phyloP scores from a whole-genome alignment of 2,888 invertebrate species.

The Eledona agricola region DNA sequence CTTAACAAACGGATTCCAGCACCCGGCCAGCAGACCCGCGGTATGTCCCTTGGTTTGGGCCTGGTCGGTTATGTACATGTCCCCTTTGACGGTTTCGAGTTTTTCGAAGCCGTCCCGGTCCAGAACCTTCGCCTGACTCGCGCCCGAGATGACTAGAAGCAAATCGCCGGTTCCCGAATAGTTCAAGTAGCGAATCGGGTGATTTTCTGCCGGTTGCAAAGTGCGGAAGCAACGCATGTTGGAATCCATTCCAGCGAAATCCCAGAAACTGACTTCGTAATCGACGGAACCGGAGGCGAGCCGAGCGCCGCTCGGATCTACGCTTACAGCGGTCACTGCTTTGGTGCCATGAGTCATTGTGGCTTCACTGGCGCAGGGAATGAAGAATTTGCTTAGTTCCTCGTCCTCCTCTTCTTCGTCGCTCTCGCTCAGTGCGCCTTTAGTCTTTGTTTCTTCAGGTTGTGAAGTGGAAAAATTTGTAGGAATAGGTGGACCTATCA shows the following conservation, averaged over 20 bases:
- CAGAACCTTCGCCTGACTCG: slow-evolving; percentile 91
- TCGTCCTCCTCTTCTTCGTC: slow-evolving; percentile 55
- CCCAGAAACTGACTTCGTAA: slow-evolving; percentile 97
- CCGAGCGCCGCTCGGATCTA: slow-evolving; percentile 94
- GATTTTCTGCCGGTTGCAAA: slow-evolving; percentile 94
- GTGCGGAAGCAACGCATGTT: slow-evolving; percentile 90
- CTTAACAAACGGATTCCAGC: slow-evolving; percentile 91
- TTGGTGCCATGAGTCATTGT: slow-evolving; percentile 89
- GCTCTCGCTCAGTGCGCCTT: slow-evolving; percentile 48
- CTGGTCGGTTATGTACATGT: slow-evolving; percentile 90
- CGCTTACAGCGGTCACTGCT: slow-evolving; percentile 87
- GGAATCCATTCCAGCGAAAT: slow-evolving; percentile 98
- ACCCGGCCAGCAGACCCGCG: slow-evolving; percentile 86
- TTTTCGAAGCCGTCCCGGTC: slow-evolving; percentile 90
- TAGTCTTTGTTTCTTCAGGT: slow-evolving; percentile 45
- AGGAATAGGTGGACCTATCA: slow-evolving; percentile 72
- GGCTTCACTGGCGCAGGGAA: slow-evolving; percentile 81
- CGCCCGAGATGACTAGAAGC: slow-evolving; percentile 90
- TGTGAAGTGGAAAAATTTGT: neutral
- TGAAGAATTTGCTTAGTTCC: slow-evolving; percentile 65
- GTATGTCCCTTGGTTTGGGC: slow-evolving; percentile 92
- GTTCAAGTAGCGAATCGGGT: slow-evolving; percentile 88
- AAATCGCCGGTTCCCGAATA: slow-evolving; percentile 95
- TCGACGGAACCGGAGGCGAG: slow-evolving; percentile 78
- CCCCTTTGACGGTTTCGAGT: slow-evolving; percentile 88